A percentile compares a stretch with the other conserved stretches of the same genome.
These are phyloP conservation scores for Cotesia congregata DNA, from an alignment of 2,888 invertebrate genomes.

Conservation along the genomic window DNA sequence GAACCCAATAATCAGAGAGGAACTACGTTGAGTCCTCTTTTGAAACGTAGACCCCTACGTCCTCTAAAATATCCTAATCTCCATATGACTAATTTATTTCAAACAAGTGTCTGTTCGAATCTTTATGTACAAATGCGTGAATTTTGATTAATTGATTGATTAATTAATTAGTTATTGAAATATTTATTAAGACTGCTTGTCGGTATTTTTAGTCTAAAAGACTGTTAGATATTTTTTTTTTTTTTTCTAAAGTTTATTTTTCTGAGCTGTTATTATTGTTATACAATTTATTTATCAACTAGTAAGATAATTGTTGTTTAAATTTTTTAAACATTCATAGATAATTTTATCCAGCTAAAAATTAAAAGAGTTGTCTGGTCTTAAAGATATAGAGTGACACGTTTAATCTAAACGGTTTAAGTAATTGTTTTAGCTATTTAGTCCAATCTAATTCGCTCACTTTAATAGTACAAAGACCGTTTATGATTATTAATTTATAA, in stretches of 20 bases:
- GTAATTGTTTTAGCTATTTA: not conserved
- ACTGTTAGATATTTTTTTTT: not conserved
- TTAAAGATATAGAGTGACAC: not conserved
- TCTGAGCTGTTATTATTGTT: not conserved
- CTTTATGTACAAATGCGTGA: constrained; percentile 65
- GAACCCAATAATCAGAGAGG: constrained; percentile 67
- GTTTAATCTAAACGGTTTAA: not conserved
- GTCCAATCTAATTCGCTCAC: too few relatives aligned
- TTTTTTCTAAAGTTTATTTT: not conserved
- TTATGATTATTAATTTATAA: constrained; percentile 3
- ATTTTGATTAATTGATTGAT: constrained; percentile 52
- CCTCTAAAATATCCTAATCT: constrained; percentile 61
- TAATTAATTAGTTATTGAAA: too few relatives aligned
- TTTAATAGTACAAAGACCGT: not conserved
- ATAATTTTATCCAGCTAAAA: too few relatives aligned
- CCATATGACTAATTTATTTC: constrained; percentile 63
- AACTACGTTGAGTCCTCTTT: constrained; percentile 55
- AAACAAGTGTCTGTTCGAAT: constrained; percentile 62
- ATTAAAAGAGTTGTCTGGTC: too few relatives aligned
- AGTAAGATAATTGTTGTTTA: too few relatives aligned
- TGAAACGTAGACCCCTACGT: constrained; percentile 54
- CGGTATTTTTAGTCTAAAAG: constrained; percentile 13
- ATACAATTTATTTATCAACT: too few relatives aligned
- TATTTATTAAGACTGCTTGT: constrained; percentile 12
- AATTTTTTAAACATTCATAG: too few relatives aligned